These are phyloP conservation scores for Cyphomyrus plagiostoma DNA, from an alignment of 2,113 vertebrate genomes.

Conservation along the genomic window DNA sequence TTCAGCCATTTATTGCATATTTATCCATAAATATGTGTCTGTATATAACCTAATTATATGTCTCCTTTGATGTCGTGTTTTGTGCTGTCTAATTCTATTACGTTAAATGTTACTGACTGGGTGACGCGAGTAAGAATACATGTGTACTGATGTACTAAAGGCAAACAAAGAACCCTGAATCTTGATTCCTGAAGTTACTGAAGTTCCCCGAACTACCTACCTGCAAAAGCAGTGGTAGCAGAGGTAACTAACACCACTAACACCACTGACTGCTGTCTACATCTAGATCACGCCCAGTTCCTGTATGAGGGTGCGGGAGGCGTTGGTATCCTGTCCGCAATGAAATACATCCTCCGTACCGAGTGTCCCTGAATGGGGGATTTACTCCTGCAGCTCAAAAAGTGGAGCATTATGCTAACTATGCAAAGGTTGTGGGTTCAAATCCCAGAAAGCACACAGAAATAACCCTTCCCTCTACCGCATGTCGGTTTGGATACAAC, in stretches of 20 bases:
- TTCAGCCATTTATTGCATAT: background rate
- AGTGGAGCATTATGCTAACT: background rate
- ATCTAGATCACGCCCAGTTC: background rate
- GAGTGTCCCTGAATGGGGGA: background rate
- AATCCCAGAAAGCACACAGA: background rate
- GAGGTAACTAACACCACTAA: background rate
- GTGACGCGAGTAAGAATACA: background rate
- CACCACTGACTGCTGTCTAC: background rate
- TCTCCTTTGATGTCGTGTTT: background rate
- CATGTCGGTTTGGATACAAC: background rate
- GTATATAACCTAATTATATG: background rate
- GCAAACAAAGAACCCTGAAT: background rate
- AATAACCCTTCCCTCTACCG: background rate
- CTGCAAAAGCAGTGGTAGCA: background rate
- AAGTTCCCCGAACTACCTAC: background rate
- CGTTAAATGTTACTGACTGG: background rate
- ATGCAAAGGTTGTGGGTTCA: background rate
- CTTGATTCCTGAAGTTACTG: background rate
- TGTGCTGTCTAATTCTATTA: background rate
- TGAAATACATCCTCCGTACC: background rate
- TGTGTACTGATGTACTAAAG: background rate
- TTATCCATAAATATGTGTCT: background rate
- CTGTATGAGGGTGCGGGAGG: background rate
- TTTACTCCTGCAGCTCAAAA: background rate
- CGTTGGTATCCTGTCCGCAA: background rate